Evolutionary conservation across 1,140 invertebrate genomes (phyloP).

Genomic region (Metaphire vulgaris): DNA sequence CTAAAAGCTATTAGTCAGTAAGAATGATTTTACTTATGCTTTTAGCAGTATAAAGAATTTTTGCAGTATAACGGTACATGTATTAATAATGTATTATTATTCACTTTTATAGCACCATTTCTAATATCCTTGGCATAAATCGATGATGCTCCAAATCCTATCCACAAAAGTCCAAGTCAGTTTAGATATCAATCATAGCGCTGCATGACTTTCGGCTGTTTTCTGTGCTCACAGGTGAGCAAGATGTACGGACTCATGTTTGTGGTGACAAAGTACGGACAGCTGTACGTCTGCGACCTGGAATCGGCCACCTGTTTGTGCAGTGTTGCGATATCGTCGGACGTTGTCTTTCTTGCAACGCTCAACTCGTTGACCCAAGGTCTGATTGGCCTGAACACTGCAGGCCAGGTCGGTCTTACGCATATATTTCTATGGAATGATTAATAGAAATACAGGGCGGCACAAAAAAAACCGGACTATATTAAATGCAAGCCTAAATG

Average conservation of each 20-base stretch:
- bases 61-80: no score
- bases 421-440: neutral
- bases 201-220: no score
- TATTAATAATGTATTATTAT: neutral
- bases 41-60: no score
- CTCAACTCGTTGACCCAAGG: constrained; percentile 50
- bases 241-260: constrained; percentile 48
- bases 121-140: neutral
- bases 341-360: constrained; percentile 48
- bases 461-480: neutral
- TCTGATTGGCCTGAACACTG: constrained; percentile 48
- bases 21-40: neutral
- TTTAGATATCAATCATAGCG: no score
- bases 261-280: constrained; percentile 52
- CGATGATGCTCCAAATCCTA: no score
- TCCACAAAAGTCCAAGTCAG: no score
- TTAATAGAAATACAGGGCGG: neutral
- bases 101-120: neutral
- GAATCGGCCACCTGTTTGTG: constrained; percentile 49
- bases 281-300: constrained; percentile 51
- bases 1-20: neutral
- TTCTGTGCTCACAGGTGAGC: constrained; percentile 51
- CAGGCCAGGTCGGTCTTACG: constrained; percentile 44
- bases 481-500: neutral
- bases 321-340: constrained; percentile 42